phyloP scores from a whole-genome alignment of 2,888 invertebrate species.

The Bedellia somnulentella region DNA sequence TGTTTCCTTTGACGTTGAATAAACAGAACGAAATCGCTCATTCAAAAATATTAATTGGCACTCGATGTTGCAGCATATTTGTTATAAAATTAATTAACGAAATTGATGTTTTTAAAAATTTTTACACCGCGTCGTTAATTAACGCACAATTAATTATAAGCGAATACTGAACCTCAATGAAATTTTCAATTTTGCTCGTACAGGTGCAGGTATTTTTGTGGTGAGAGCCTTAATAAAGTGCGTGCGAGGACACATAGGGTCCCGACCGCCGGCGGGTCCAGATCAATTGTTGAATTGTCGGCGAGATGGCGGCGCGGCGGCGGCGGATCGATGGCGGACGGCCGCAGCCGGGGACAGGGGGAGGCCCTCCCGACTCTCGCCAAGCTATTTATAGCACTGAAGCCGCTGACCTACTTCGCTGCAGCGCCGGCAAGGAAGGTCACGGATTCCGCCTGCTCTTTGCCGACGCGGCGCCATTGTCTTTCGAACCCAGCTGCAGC shows the following conservation, averaged over 20 bases:
- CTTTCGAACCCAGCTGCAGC: conserved; percentile 48
- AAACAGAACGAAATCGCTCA: too few relatives aligned
- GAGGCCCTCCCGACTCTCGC: conserved; percentile 55
- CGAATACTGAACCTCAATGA: too few relatives aligned
- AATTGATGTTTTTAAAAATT: too few relatives aligned
- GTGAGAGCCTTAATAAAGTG: not conserved
- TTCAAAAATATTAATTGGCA: too few relatives aligned
- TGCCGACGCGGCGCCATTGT: conserved; percentile 53
- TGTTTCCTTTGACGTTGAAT: too few relatives aligned
- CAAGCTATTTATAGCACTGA: conserved; percentile 60
- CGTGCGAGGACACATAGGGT: too few relatives aligned
- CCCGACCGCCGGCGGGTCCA: not conserved
- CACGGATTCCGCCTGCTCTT: conserved; percentile 53
- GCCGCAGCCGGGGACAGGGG: conserved; percentile 23
- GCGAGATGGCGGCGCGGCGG: conserved; percentile 13
- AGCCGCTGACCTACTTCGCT: conserved; percentile 61
- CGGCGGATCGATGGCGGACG: conserved; percentile 21
- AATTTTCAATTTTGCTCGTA: too few relatives aligned
- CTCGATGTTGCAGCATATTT: too few relatives aligned
- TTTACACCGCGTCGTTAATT: too few relatives aligned
- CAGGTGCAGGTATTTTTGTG: too few relatives aligned
- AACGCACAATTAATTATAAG: too few relatives aligned
- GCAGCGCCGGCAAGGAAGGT: conserved; percentile 55
- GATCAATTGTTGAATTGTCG: conserved; percentile 20
- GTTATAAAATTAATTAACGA: too few relatives aligned